Conservation (phyloP, 2,797 vertebrate genomes). For the Enteromius treurensis region DNA sequence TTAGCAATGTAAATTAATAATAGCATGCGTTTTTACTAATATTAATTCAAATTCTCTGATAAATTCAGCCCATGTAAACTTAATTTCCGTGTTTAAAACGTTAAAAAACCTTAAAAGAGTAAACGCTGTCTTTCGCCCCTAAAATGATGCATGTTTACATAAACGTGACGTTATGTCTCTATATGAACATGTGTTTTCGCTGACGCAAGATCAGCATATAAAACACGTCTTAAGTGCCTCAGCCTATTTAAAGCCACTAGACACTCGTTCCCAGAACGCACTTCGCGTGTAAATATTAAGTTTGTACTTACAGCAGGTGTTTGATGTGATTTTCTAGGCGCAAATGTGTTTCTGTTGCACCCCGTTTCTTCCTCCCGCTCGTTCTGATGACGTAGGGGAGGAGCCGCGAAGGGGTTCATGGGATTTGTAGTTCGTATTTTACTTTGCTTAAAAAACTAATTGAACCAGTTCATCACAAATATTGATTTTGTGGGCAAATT, state of each 20-base stretch:
- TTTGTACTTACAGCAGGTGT: slow-evolving; percentile 36
- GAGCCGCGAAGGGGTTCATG: slow-evolving; percentile 5
- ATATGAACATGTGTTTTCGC: not conserved
- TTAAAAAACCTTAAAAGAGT: not conserved
- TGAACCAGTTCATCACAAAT: too few species aligned
- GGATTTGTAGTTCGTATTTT: slow-evolving; percentile 50
- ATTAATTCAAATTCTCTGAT: not conserved
- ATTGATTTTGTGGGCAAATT: too few species aligned
- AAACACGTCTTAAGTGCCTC: not conserved
- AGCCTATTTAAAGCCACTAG: not conserved
- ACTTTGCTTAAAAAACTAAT: too few species aligned
- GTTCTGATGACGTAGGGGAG: slow-evolving; percentile 37
- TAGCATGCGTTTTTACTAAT: not conserved
- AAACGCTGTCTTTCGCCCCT: not conserved
- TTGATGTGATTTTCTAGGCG: not conserved
- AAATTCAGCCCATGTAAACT: not conserved
- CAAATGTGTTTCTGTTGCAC: not conserved
- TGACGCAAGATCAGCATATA: not conserved
- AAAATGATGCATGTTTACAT: not conserved
- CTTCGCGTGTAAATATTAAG: not conserved
- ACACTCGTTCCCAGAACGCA: not conserved
- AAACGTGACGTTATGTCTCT: not conserved
- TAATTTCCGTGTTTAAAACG: not conserved
- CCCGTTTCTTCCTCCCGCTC: slow-evolving; percentile 56
- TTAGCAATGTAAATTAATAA: not conserved